phyloP scores from a whole-genome alignment of 2,888 invertebrate species.

The Synanthedon andrenaeformis region DNA sequence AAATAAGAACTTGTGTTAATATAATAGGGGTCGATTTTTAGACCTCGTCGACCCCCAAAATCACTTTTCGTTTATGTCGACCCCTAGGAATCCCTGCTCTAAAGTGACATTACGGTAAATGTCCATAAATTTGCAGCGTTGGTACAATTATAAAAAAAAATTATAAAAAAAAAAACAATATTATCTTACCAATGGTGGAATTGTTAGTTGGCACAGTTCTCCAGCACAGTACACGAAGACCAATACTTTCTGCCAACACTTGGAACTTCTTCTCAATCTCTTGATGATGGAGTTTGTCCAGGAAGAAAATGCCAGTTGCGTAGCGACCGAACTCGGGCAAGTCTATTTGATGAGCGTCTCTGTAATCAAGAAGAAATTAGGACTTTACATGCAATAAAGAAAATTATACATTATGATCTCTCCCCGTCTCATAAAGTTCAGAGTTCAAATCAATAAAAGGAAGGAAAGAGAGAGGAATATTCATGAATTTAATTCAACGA shows the following conservation, averaged over 20 bases:
- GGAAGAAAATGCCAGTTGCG: slow-evolving; percentile 96
- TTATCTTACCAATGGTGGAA: slow-evolving; percentile 78
- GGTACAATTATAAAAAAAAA: too few relatives aligned
- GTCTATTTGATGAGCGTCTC: slow-evolving; percentile 82
- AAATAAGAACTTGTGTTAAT: too few relatives aligned
- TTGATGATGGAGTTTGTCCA: slow-evolving; percentile 85
- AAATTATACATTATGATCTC: too few relatives aligned
- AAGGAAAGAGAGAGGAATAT: neutral
- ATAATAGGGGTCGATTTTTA: too few relatives aligned
- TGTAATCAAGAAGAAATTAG: slow-evolving; percentile 40
- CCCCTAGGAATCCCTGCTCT: too few relatives aligned
- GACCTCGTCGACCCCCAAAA: too few relatives aligned
- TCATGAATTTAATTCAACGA: neutral
- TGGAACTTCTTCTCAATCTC: slow-evolving; percentile 86
- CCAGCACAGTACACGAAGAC: slow-evolving; percentile 91
- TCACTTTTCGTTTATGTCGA: too few relatives aligned
- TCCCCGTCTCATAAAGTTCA: neutral
- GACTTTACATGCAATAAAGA: neutral
- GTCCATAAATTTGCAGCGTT: too few relatives aligned
- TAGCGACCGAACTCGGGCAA: slow-evolving; percentile 91
- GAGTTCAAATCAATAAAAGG: neutral
- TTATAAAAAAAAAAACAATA: too few relatives aligned
- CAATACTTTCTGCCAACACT: slow-evolving; percentile 82
- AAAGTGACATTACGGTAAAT: too few relatives aligned
- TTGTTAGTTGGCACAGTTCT: slow-evolving; percentile 92